Percentiles rank a stretch among this genome's conserved stretches.
phyloP scores from a whole-genome alignment of 2,797 vertebrate genomes.

The Tiaroga cobitis region DNA sequence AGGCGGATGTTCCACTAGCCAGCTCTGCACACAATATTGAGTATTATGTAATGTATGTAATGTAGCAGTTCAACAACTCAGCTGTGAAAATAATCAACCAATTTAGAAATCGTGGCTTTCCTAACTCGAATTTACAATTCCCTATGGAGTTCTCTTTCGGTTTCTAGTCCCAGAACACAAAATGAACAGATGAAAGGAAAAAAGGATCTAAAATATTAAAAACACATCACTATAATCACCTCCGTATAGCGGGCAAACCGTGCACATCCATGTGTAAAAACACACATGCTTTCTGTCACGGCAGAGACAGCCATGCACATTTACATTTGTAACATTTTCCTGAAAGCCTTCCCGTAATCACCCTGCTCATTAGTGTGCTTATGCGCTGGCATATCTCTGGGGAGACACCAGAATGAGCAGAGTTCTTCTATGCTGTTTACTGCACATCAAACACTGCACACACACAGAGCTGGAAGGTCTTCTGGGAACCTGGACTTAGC shows the following conservation, averaged over 20 bases:
- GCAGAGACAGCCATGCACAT: constrained; percentile 60
- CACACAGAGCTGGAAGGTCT: constrained; percentile 48
- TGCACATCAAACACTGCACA: constrained; percentile 77
- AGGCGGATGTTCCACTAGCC: constrained; percentile 10
- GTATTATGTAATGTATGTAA: constrained; percentile 36
- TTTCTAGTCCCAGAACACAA: neutral
- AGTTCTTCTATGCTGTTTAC: constrained; percentile 77
- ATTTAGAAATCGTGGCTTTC: constrained; percentile 29
- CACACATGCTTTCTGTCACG: constrained; percentile 47
- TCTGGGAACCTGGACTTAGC: constrained; percentile 49
- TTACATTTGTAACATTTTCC: constrained; percentile 77
- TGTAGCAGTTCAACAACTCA: constrained; percentile 33
- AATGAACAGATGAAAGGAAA: constrained; percentile 38
- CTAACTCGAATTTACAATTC: constrained; percentile 38
- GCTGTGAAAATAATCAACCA: constrained; percentile 46
- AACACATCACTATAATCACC: constrained; percentile 39
- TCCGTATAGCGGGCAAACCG: neutral
- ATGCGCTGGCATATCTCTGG: constrained; percentile 71
- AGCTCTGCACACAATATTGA: constrained; percentile 22
- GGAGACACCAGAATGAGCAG: constrained; percentile 67
- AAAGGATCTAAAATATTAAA: constrained; percentile 43
- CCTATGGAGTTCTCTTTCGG: neutral
- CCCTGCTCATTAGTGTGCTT: constrained; percentile 80
- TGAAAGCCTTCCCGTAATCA: constrained; percentile 79
- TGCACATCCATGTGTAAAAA: constrained; percentile 39